Base-by-base conservation (phyloP, 2,797 vertebrate species). In the Acrossocheilus wenchowensis region DNA sequence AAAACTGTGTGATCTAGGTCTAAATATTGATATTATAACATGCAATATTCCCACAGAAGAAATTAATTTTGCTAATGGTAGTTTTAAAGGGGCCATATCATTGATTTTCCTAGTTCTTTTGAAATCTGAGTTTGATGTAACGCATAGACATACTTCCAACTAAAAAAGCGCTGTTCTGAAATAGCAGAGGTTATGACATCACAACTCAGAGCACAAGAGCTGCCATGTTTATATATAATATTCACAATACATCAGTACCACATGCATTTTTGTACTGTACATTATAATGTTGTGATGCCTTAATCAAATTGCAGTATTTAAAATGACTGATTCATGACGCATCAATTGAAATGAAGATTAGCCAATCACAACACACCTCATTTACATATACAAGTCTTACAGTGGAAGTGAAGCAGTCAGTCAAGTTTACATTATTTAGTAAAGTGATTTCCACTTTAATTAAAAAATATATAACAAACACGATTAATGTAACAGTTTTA, bases 11-110 rank as follows among this genome's bases (percentile, higher is more conserved):
- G 43, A 81, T 52, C 21, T 52, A 36, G n/a, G 78, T 5, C 41
- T 48, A 34, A 81, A 81, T 52, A 39, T 50, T 52, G 30, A 69
- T 69, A 69, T 69, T 12, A 39, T 52, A 69, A 52, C 10, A 36
- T 39, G 79, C 64, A 50, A 52, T 60, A 45, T 34, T 80, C n/a
- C 41, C 26, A 66, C 23, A 62, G 41, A 66, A 34, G 64, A 50
- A 68, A 50, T 81, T 6, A 2, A 79, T 80, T 78, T 41, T 11
- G 30, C 36, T 52, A 36, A 81, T 81, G 62, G 19, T 39, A 52
- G 80, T n/a, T 62, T 26, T 78, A 80, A 64, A 48, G 9, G n/a
- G 60, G 41, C 41, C 60, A 12, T 48, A 45, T 80, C 8, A 6
- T 79, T 2, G 41, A 45, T 48, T 45, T n/a, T 45, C 2, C 11